phyloP scores from a whole-genome alignment of 2,797 vertebrate species.

The Sebastes elongatus region DNA sequence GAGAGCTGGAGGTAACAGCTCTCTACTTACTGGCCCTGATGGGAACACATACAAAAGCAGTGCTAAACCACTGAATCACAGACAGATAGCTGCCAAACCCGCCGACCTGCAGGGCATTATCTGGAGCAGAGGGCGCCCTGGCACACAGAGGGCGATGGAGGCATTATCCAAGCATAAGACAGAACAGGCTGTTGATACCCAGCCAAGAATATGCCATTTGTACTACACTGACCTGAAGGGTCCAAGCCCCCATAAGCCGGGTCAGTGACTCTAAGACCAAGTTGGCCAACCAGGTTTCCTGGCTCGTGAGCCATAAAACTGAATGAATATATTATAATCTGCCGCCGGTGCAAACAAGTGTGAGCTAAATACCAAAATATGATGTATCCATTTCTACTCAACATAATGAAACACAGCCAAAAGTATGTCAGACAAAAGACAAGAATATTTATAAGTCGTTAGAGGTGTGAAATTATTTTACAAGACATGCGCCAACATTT shows the following conservation, averaged over 20 bases:
- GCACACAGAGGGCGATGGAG: conserved; percentile 41
- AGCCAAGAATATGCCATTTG: conserved; percentile 64
- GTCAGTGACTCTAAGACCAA: conserved; percentile 39
- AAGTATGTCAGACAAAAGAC: not conserved
- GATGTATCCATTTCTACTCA: conserved; percentile 1
- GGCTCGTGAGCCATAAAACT: not conserved
- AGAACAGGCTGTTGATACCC: conserved; percentile 37
- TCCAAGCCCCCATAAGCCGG: conserved; percentile 18
- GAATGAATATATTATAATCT: conserved; percentile 23
- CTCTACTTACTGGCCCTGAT: conserved; percentile 47
- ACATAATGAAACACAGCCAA: not conserved
- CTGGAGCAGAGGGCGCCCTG: conserved; percentile 47
- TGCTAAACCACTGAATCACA: conserved; percentile 50
- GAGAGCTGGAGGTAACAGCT: conserved; percentile 39
- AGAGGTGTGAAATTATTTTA: not conserved
- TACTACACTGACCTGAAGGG: conserved; percentile 35
- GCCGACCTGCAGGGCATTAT: conserved; percentile 57
- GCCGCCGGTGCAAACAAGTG: not conserved
- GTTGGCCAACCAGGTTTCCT: conserved; percentile 6
- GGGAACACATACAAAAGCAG: conserved; percentile 38
- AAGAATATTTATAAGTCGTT: not conserved
- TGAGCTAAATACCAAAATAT: not conserved
- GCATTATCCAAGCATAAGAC: conserved; percentile 49
- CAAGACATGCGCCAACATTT: not conserved
- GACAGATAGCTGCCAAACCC: conserved; percentile 60